These are phyloP conservation scores for Ischnus inquisitorius DNA, from an alignment of 2,888 invertebrate species.

Conservation along the genomic window DNA sequence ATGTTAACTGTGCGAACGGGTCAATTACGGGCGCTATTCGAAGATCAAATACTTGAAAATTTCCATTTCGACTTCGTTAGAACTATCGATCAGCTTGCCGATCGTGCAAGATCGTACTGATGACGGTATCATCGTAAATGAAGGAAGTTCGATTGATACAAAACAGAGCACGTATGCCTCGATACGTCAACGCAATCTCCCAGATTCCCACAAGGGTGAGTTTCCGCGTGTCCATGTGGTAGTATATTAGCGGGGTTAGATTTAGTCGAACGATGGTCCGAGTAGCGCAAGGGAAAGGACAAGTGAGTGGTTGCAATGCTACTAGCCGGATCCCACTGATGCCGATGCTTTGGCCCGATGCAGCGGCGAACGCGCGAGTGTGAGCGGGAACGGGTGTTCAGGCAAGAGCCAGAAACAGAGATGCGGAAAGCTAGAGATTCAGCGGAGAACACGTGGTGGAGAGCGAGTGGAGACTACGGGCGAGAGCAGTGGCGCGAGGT, in stretches of 20 bases:
- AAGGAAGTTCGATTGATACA: neutral
- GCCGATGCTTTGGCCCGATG: slow-evolving; percentile 37
- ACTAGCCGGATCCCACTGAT: slow-evolving; percentile 56
- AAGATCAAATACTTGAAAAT: too few relatives aligned
- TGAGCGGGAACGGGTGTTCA: slow-evolving; percentile 50
- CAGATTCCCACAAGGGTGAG: neutral
- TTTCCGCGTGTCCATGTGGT: slow-evolving; percentile 39
- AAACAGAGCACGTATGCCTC: slow-evolving; percentile 33
- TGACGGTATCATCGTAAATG: too few relatives aligned
- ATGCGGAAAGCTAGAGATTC: slow-evolving; percentile 42
- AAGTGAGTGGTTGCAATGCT: slow-evolving; percentile 49
- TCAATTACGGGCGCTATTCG: too few relatives aligned
- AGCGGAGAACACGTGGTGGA: slow-evolving; percentile 57
- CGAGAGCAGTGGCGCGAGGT: slow-evolving; percentile 69
- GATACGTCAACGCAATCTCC: slow-evolving; percentile 53
- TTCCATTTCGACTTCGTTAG: too few relatives aligned
- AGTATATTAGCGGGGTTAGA: slow-evolving; percentile 51
- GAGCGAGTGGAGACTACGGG: slow-evolving; percentile 58
- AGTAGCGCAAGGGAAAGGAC: slow-evolving; percentile 32
- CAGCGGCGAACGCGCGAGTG: slow-evolving; percentile 59
- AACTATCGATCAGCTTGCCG: too few relatives aligned
- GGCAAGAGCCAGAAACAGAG: slow-evolving; percentile 56
- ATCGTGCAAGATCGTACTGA: too few relatives aligned
- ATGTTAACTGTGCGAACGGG: too few relatives aligned
- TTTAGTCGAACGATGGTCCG: slow-evolving; percentile 43